phyloP scores from a whole-genome alignment of 2,888 invertebrate genomes.

The Limnephilus marmoratus region DNA sequence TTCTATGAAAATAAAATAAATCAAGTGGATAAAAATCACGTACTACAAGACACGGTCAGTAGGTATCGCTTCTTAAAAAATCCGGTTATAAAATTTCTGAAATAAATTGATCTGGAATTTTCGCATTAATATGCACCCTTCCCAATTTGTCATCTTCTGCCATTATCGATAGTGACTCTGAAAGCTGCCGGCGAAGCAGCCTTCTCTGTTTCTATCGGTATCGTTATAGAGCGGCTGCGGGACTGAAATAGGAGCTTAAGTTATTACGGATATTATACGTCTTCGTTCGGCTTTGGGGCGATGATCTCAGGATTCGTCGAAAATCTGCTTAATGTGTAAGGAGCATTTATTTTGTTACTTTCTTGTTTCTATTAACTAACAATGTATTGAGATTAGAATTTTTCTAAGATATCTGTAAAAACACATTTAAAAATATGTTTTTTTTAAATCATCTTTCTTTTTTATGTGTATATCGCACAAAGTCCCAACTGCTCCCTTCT shows the following conservation, averaged over 20 bases:
- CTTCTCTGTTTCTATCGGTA: background rate
- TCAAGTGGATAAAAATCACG: background rate
- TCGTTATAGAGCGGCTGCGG: constrained; percentile 26
- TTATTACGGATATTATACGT: background rate
- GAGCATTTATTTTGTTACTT: background rate
- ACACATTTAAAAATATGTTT: no score
- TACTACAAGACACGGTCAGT: constrained; percentile 31
- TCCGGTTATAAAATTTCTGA: constrained; percentile 30
- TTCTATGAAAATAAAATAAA: background rate
- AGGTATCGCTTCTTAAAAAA: constrained; percentile 21
- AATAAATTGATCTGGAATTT: constrained; percentile 22
- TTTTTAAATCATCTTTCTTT: no score
- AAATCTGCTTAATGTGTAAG: background rate
- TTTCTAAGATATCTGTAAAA: no score
- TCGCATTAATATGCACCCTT: constrained; percentile 46
- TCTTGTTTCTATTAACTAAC: background rate
- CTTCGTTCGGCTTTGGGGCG: background rate
- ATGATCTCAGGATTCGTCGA: background rate
- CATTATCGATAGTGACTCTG: constrained; percentile 39
- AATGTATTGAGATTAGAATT: no score
- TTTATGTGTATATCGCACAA: no score
- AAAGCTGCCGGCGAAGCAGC: constrained; percentile 18
- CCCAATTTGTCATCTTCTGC: constrained; percentile 43
- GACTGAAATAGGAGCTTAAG: background rate
- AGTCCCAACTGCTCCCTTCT: no score